A percentile compares a stretch with the other conserved stretches of the same genome.
Evolutionary conservation across 2,113 vertebrate species (phyloP).

Genomic region (Xenopus borealis): DNA sequence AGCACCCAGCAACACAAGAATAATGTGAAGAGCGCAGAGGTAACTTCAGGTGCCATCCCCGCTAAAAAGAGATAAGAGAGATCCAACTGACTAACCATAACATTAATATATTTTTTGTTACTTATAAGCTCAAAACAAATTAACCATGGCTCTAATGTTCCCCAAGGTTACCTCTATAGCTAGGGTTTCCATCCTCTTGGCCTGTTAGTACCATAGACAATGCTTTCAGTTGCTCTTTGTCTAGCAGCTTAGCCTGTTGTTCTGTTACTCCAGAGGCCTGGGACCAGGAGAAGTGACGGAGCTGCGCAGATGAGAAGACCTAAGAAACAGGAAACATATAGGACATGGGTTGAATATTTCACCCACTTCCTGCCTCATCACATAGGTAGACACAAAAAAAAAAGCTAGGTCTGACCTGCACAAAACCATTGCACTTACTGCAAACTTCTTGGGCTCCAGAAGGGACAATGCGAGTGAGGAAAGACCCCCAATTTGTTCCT

Average conservation of each 20-base stretch:
- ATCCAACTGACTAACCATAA: neutral
- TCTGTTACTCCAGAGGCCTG: conserved; percentile 67
- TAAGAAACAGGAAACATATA: conserved; percentile 7
- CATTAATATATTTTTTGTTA: neutral
- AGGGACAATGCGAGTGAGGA: conserved; percentile 62
- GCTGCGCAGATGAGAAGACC: conserved; percentile 66
- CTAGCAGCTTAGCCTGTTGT: conserved; percentile 48
- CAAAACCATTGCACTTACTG: conserved; percentile 57
- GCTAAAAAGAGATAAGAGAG: conserved; percentile 4
- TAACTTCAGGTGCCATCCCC: neutral
- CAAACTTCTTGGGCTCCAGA: conserved; percentile 65
- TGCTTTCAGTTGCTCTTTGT: conserved; percentile 15
- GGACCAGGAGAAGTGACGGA: conserved; percentile 70
- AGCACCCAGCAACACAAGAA: neutral
- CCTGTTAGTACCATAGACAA: neutral
- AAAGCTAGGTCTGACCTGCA: neutral
- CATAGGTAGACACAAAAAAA: neutral
- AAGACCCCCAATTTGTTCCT: conserved; percentile 71
- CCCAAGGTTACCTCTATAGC: conserved; percentile 14
- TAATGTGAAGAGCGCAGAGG: neutral
- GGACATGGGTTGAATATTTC: neutral
- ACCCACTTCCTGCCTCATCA: no score
- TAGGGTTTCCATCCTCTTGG: conserved; percentile 17
- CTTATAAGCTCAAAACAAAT: neutral
- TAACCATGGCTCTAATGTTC: neutral